A percentile compares a stretch with the other conserved stretches of the same genome.
These are phyloP conservation scores for Poecilia picta DNA, from an alignment of 2,797 vertebrate species.

Conservation along the genomic window DNA sequence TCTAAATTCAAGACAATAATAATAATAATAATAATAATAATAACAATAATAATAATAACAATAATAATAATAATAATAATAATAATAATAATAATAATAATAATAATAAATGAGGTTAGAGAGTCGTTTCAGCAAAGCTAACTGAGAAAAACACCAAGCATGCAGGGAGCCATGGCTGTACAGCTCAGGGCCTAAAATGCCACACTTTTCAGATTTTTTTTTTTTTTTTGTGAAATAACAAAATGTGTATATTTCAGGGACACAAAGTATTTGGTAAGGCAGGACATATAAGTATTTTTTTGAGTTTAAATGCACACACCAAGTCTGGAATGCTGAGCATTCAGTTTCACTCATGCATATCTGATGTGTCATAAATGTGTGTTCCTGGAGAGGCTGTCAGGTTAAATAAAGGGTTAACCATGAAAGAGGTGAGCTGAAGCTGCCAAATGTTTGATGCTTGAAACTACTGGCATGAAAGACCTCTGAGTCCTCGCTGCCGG, in stretches of 20 bases:
- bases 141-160: background rate
- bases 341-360: conserved; percentile 1
- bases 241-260: background rate
- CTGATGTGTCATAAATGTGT: background rate
- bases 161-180: background rate
- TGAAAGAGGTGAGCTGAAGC: conserved; percentile 29
- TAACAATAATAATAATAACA: too few relatives aligned
- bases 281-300: too few relatives aligned
- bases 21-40: too few relatives aligned
- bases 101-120: too few relatives aligned
- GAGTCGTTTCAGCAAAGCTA: background rate
- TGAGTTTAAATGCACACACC: background rate
- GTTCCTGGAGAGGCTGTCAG: conserved; percentile 48
- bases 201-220: background rate
- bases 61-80: too few relatives aligned
- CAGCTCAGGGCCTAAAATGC: background rate
- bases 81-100: too few relatives aligned
- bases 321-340: background rate
- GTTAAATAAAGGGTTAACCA: conserved; percentile 59
- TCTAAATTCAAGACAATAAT: background rate
- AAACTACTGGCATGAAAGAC: conserved; percentile 55
- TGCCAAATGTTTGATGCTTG: conserved; percentile 53
- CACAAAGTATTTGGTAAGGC: background rate
- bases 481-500: conserved; percentile 43
- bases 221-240: background rate